Evolutionary conservation across 2,888 invertebrate species (phyloP).

Genomic region (Cerceris rybyensis): DNA sequence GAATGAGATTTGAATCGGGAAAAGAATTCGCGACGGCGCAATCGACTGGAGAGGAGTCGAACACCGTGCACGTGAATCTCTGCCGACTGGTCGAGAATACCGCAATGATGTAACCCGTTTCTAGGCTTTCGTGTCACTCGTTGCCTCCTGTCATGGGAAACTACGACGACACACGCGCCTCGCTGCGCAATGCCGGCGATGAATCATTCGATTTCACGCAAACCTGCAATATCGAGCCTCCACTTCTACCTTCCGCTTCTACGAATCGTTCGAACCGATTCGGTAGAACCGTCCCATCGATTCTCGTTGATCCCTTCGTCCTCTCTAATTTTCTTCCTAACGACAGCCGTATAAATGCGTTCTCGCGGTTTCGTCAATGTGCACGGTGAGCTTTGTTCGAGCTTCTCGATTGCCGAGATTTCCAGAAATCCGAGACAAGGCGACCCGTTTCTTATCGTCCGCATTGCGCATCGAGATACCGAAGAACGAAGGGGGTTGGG

Average conservation of each 20-base stretch:
- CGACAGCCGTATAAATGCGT: too few relatives aligned
- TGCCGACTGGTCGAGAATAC: conserved; percentile 52
- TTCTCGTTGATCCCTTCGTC: too few relatives aligned
- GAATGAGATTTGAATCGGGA: not conserved
- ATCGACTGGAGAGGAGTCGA: conserved; percentile 8
- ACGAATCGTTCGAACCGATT: not conserved
- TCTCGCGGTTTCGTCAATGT: too few relatives aligned
- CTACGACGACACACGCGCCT: conserved; percentile 41
- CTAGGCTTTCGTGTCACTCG: conserved; percentile 66
- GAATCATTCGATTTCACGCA: conserved; percentile 61
- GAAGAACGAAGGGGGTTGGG: conserved; percentile 29
- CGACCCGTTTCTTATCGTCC: conserved; percentile 4
- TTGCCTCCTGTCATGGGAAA: conserved; percentile 57
- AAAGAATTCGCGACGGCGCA: not conserved
- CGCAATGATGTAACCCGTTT: conserved; percentile 65
- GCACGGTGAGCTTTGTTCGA: not conserved
- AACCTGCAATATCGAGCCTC: conserved; percentile 44
- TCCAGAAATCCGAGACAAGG: conserved; percentile 1
- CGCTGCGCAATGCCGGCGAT: conserved; percentile 40
- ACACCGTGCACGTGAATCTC: conserved; percentile 54
- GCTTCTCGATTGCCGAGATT: not conserved
- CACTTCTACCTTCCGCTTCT: conserved; percentile 21
- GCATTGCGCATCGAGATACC: conserved; percentile 4
- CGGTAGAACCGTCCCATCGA: not conserved
- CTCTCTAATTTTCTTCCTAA: too few relatives aligned